These are phyloP conservation scores for Polymixis flavicincta DNA, from an alignment of 2,888 invertebrate species.

Conservation along the genomic window DNA sequence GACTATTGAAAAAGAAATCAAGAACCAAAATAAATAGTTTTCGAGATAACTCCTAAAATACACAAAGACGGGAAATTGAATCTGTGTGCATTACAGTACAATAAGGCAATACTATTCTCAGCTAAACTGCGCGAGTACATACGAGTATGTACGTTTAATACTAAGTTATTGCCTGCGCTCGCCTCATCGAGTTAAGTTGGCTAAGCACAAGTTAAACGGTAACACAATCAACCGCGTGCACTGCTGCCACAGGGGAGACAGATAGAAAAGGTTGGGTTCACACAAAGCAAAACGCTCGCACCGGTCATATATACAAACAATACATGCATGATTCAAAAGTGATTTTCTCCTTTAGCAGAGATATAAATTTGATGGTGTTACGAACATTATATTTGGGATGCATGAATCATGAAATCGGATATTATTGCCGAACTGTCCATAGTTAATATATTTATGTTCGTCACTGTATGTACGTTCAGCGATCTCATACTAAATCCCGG, in stretches of 20 bases:
- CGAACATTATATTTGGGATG: not conserved
- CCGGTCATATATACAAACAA: too few species aligned
- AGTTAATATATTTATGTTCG: too few species aligned
- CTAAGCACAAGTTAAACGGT: slow-evolving; percentile 64
- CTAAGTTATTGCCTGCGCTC: slow-evolving; percentile 53
- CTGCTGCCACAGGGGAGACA: slow-evolving; percentile 8
- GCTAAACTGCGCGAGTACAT: slow-evolving; percentile 33
- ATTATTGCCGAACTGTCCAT: too few species aligned
- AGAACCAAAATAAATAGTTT: slow-evolving; percentile 9
- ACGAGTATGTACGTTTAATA: slow-evolving; percentile 50
- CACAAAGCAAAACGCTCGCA: not conserved
- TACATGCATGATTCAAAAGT: not conserved
- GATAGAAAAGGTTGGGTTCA: not conserved
- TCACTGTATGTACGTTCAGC: not conserved
- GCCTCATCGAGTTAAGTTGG: slow-evolving; percentile 57
- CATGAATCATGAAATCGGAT: too few species aligned
- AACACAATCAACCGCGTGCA: slow-evolving; percentile 63
- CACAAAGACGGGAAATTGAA: not conserved
- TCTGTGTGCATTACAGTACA: slow-evolving; percentile 6
- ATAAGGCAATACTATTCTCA: slow-evolving; percentile 24
- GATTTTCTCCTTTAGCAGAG: not conserved
- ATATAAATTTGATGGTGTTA: not conserved
- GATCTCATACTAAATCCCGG: not conserved
- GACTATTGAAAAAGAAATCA: not conserved
- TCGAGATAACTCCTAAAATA: slow-evolving; percentile 4